Percentiles rank a stretch among this genome's conserved stretches.
These are phyloP conservation scores for Lottia scabra DNA, from an alignment of 2,888 invertebrate species.

Conservation along the genomic window DNA sequence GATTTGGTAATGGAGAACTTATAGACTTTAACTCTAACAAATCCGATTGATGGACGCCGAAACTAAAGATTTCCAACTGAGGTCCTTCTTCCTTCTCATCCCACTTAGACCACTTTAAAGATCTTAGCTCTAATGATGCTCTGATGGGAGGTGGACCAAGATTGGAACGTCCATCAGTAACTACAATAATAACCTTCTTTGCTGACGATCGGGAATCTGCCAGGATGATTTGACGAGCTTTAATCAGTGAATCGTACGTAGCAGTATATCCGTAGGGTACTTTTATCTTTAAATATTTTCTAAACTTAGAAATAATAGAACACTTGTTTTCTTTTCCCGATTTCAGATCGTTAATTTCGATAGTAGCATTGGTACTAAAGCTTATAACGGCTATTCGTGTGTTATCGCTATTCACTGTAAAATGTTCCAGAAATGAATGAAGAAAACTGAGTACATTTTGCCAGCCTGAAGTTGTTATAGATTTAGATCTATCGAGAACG, in stretches of 20 bases:
- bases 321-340: conserved; percentile 42
- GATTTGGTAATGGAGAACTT: conserved; percentile 39
- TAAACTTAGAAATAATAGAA: conserved; percentile 30
- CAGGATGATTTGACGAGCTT: conserved; percentile 30
- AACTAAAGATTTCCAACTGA: conserved; percentile 49
- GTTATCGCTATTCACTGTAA: conserved; percentile 43
- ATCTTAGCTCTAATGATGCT: conserved; percentile 41
- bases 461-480: conserved; percentile 40
- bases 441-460: conserved; percentile 40
- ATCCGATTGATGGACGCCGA: conserved; percentile 44
- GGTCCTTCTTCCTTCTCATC: conserved; percentile 36
- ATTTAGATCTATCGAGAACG: conserved; percentile 45
- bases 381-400: conserved; percentile 49
- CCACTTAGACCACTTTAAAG: conserved; percentile 43
- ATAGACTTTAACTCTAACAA: conserved; percentile 41
- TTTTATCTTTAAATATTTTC: conserved; percentile 21
- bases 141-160: conserved; percentile 46
- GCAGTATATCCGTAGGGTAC: conserved; percentile 47
- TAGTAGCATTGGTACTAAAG: conserved; percentile 37
- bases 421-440: conserved; percentile 43
- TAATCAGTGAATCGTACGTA: conserved; percentile 36
- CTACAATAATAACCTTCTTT: conserved; percentile 42
- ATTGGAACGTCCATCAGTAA: conserved; percentile 51
- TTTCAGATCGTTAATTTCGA: conserved; percentile 43
- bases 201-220: conserved; percentile 28